Evolutionary conservation across 2,888 invertebrate genomes (phyloP).

Genomic region (Trimorus sp.): DNA sequence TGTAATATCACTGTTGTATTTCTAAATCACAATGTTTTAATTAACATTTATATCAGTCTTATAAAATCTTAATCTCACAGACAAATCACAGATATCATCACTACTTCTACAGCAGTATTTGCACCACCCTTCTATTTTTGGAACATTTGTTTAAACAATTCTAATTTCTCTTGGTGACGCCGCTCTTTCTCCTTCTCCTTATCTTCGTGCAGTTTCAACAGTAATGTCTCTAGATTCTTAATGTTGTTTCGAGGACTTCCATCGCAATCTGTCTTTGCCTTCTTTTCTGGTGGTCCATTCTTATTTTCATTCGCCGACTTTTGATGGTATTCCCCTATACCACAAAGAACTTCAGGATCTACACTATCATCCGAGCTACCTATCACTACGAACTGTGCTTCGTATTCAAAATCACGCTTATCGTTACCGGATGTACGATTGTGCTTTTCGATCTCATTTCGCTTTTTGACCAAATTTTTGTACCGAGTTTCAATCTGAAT

Average conservation of each 20-base stretch:
- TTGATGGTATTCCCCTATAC: slow-evolving; percentile 16
- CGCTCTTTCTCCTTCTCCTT: neutral
- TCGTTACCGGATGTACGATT: slow-evolving; percentile 38
- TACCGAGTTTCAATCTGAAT: slow-evolving; percentile 37
- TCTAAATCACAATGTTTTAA: too few species aligned
- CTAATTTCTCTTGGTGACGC: neutral
- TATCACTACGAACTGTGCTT: slow-evolving; percentile 37
- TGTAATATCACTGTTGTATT: too few species aligned
- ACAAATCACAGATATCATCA: too few species aligned
- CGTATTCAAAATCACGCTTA: slow-evolving; percentile 20
- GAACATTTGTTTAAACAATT: neutral
- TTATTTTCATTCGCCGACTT: neutral
- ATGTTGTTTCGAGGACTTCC: neutral
- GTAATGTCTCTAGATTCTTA: neutral
- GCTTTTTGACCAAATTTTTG: slow-evolving; percentile 38
- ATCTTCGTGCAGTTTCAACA: neutral
- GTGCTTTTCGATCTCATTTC: slow-evolving; percentile 10
- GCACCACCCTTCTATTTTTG: neutral
- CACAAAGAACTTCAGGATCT: slow-evolving; percentile 33
- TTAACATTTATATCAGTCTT: too few species aligned
- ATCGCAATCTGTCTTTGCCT: neutral
- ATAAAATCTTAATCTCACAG: too few species aligned
- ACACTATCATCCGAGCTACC: slow-evolving; percentile 36
- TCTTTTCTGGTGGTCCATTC: neutral
- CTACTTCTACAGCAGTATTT: too few species aligned